Base-by-base conservation (phyloP, 2,113 vertebrate genomes). In the Telmatochromis brachygnathus region DNA sequence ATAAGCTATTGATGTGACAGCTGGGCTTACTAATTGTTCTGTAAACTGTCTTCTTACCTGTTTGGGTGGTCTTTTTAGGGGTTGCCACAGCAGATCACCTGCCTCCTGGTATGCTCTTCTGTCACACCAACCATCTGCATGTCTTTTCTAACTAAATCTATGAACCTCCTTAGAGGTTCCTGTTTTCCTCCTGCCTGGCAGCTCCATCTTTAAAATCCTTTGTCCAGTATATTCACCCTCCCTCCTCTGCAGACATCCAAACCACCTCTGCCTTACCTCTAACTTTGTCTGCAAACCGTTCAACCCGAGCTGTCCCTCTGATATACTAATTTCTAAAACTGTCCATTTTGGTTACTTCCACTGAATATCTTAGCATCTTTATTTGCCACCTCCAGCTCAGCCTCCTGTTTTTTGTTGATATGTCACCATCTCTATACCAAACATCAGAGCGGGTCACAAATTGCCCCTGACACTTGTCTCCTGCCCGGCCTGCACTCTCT, bases 281-380 rank as follows among this genome's bases (percentile, higher is more conserved):
- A 2, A 68, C 11, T 68, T 39, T 68, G 33, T 39, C 62, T 39
- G 10, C 33, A 21, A 37, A 37, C 19, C 0, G 3, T 0, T 68
- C 33, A 1, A 21, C 11, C 62, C 0, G 33, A 21, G 33, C 0
- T 68, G 33, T 39, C 11, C 33, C 10, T 4, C 62, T 14, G 4
- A 68, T 68, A 65, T 37, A 68, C 62, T 68, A 0, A 68, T 68
- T 68, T 68, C 11, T 39, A 68, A 68, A 0, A 0, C 19, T 68
- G 33, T 68, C 19, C 33, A 68, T 68, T 68, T 39, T 5, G 62
- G 62, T 39, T 6, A 21, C 62, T 68, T 39, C 19, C 19, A 37
- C 3, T 68, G 62, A 68, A 68, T 1, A 39, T 68, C 19, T 39
- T 14, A 4, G 3, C 33, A 39, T 68, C 62, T 68, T 68, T 1